Conservation (phyloP, 2,888 invertebrate genomes). For the Polyommatus iphigenia region DNA sequence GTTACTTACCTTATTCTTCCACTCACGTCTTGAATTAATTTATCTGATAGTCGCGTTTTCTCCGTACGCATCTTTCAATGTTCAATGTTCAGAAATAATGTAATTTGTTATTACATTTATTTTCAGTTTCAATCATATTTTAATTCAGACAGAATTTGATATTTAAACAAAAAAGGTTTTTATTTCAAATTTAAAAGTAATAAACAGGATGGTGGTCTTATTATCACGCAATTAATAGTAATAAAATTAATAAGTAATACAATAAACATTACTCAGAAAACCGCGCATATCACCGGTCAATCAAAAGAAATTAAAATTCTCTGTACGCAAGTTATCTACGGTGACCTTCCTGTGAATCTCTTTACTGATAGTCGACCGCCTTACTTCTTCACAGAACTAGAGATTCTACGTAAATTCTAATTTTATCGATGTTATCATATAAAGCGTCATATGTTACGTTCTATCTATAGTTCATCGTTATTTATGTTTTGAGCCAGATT, state of each 20-base stretch:
- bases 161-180: too few relatives aligned
- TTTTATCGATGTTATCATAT: slow-evolving; percentile 41
- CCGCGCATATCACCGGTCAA: not conserved
- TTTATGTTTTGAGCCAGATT: not conserved
- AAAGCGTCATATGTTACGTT: not conserved
- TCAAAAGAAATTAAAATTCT: slow-evolving; percentile 8
- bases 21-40: too few relatives aligned
- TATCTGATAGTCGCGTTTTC: too few relatives aligned
- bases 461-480: too few relatives aligned
- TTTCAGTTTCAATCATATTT: too few relatives aligned
- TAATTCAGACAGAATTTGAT: too few relatives aligned
- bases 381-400: slow-evolving; percentile 56
- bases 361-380: slow-evolving; percentile 56
- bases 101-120: too few relatives aligned
- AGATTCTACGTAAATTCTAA: slow-evolving; percentile 38
- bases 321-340: slow-evolving; percentile 37
- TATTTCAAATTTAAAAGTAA: too few relatives aligned
- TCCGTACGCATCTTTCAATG: too few relatives aligned
- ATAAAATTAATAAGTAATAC: not conserved
- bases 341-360: slow-evolving; percentile 47
- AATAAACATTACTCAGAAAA: slow-evolving; percentile 1
- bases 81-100: too few relatives aligned
- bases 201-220: too few relatives aligned
- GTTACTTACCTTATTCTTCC: too few relatives aligned
- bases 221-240: not conserved